Evolutionary conservation across 2,797 vertebrate genomes (phyloP).

Genomic region (Catostomus latipinnis): DNA sequence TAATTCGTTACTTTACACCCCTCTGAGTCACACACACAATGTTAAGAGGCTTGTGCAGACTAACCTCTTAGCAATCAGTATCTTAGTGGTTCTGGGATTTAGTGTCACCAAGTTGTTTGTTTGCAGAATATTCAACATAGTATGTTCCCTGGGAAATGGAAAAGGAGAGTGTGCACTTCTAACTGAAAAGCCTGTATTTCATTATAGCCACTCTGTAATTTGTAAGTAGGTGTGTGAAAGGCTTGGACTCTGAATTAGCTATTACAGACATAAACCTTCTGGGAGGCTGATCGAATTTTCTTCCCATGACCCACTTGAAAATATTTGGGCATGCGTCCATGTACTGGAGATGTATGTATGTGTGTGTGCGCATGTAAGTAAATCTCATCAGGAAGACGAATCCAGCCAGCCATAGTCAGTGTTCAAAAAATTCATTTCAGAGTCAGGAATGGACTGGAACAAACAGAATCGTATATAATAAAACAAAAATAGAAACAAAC

Average conservation of each 20-base stretch:
- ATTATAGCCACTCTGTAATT: slow-evolving; percentile 46
- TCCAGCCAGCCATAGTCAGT: too few relatives aligned
- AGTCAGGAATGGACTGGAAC: too few relatives aligned
- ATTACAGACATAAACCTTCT: slow-evolving; percentile 41
- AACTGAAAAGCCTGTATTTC: slow-evolving; percentile 33
- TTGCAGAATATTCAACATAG: background rate
- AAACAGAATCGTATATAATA: too few relatives aligned
- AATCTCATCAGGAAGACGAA: too few relatives aligned
- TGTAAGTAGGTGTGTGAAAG: slow-evolving; percentile 50
- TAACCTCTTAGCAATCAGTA: background rate
- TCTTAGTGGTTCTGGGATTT: background rate
- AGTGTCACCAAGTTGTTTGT: background rate
- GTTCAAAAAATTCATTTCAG: too few relatives aligned
- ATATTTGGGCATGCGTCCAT: background rate
- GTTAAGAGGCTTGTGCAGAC: too few relatives aligned
- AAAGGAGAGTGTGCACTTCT: slow-evolving; percentile 28
- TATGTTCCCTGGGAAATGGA: slow-evolving; percentile 36
- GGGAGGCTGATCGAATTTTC: slow-evolving; percentile 13
- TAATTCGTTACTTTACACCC: too few relatives aligned
- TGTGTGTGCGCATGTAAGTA: too few relatives aligned
- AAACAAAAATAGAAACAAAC: too few relatives aligned
- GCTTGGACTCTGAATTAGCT: slow-evolving; percentile 41
- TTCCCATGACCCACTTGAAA: background rate
- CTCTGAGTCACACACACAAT: too few relatives aligned
- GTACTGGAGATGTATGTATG: too few relatives aligned